A percentile compares a stretch with the other conserved stretches of the same genome.
Conservation (phyloP, 1,140 invertebrate genomes). For the Vanessa atalanta region DNA sequence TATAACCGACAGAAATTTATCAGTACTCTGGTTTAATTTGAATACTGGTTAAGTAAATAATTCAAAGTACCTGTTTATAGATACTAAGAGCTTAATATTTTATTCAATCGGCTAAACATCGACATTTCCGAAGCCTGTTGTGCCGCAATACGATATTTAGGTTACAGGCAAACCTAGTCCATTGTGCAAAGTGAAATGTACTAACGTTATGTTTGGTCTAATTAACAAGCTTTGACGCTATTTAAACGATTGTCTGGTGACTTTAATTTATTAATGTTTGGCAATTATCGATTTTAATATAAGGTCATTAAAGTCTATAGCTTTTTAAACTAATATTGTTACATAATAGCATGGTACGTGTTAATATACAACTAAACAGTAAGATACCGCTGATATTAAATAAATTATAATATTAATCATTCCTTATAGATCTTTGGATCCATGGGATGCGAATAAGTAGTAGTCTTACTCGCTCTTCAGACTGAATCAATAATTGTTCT, state of each 20-base stretch:
- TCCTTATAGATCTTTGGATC: too few relatives aligned
- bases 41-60: slow-evolving; percentile 32
- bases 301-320: too few relatives aligned
- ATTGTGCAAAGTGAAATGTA: slow-evolving; percentile 78
- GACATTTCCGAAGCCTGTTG: slow-evolving; percentile 63
- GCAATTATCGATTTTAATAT: too few relatives aligned
- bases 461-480: too few relatives aligned
- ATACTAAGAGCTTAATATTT: slow-evolving; percentile 45
- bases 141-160: slow-evolving; percentile 77
- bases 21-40: slow-evolving; percentile 22
- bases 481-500: too few relatives aligned
- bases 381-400: too few relatives aligned
- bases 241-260: not conserved
- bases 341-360: too few relatives aligned
- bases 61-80: slow-evolving; percentile 29
- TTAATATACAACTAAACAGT: too few relatives aligned
- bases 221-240: slow-evolving; percentile 33
- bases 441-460: too few relatives aligned
- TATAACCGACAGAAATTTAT: slow-evolving; percentile 19
- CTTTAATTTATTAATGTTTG: too few relatives aligned
- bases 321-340: too few relatives aligned
- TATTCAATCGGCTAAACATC: slow-evolving; percentile 65
- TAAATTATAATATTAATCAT: too few relatives aligned
- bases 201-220: slow-evolving; percentile 55
- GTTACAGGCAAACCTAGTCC: slow-evolving; percentile 76